Base-by-base conservation (phyloP, 2,888 invertebrate species). In the Leptothorax acervorum region DNA sequence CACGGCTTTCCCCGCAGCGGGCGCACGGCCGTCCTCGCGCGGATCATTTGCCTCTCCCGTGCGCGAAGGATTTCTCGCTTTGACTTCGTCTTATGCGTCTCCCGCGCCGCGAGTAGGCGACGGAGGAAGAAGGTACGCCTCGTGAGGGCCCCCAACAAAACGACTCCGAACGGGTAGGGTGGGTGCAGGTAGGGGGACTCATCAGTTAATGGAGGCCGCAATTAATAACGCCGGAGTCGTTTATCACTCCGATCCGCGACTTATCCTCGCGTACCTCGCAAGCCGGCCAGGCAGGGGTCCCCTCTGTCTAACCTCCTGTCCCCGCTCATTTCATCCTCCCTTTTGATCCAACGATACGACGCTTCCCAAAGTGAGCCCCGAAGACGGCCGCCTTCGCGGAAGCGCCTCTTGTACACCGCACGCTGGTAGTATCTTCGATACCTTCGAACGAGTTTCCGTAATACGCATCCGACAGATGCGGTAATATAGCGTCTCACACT, bases 161-260 rank as follows among this genome's bases (percentile, higher is more conserved):
- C 78, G 70, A 82, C 57, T 57, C 62, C 66, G 70, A 60, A 73
- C 51, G 62, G 81, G 28, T 84, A 85, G 81, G 84, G 73, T 63
- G 62, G 55, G 53, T 78, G 85, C 86, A 86, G 86, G 82, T 82
- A 87, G 86, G 87, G 86, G 87, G 90, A 88, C 90, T 92, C 92
- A 91, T 92, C 91, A 91, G 91, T 91, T 92, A 91, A 92, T 91
- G 92, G 92, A 92, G 90, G 89, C 91, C 86, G 93, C 92, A 92
- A 93, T 93, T 93, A 93, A 93, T 93, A 92, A 92, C 90, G 86
- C 86, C 85, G 88, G 86, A 88, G 91, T 93, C 93, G 91, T 93
- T 93, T 92, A 93, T 93, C 93, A 93, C 91, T 89, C 88, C 88
- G 91, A 91, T 92, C 92, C 92, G 89, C 89, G 92, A 92, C 92